phyloP scores from a whole-genome alignment of 2,888 invertebrate species.

The Leptinotarsa tumamoca region DNA sequence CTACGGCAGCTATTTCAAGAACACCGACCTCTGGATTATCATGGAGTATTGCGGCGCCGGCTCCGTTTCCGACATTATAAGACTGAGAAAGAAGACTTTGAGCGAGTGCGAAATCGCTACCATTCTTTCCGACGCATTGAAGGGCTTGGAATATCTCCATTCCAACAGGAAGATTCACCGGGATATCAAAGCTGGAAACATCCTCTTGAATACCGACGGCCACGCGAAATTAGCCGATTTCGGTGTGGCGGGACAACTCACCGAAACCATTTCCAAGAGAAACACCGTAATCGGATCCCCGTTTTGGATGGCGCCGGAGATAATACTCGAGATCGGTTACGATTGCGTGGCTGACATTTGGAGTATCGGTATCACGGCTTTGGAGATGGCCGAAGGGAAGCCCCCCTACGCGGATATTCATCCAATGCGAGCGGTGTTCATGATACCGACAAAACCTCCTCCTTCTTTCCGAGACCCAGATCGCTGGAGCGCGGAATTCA shows the following conservation, averaged over 20 bases:
- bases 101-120: slow-evolving; percentile 56
- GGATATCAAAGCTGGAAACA: slow-evolving; percentile 88
- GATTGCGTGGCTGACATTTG: slow-evolving; percentile 99
- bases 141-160: slow-evolving; percentile 56
- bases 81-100: slow-evolving; percentile 85
- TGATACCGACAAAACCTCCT: slow-evolving; percentile 99
- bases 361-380: slow-evolving; percentile 96
- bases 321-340: slow-evolving; percentile 99
- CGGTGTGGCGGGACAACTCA: slow-evolving; percentile 99
- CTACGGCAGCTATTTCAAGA: slow-evolving; percentile 99
- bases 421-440: slow-evolving; percentile 97
- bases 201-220: slow-evolving; percentile 96
- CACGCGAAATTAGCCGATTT: slow-evolving; percentile 99
- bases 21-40: slow-evolving; percentile 99
- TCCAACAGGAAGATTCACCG: slow-evolving; percentile 56
- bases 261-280: slow-evolving; percentile 71
- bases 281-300: slow-evolving; percentile 77
- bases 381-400: slow-evolving; percentile 99
- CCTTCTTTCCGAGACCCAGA: slow-evolving; percentile 98
- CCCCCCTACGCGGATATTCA: slow-evolving; percentile 98
- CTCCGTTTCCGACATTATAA: slow-evolving; percentile 99
- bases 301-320: slow-evolving; percentile 99
- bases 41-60: slow-evolving; percentile 99
- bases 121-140: slow-evolving; percentile 54
- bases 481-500: slow-evolving; percentile 96